Conservation (phyloP, 2,888 invertebrate genomes). For the Erebia ligea region DNA sequence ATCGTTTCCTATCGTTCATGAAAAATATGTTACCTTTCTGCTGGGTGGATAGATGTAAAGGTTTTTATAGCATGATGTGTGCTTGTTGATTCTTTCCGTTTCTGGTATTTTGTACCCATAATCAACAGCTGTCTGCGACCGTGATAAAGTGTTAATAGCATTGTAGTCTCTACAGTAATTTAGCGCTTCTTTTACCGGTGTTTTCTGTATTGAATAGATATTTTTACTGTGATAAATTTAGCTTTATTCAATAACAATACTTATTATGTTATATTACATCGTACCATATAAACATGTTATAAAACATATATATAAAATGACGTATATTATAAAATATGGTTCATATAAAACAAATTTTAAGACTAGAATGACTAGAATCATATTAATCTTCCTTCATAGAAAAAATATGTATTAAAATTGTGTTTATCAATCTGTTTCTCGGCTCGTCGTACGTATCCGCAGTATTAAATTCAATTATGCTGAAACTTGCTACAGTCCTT, state of each 20-base stretch:
- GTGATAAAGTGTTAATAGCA: slow-evolving; percentile 55
- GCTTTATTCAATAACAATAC: slow-evolving; percentile 28
- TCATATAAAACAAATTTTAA: no score
- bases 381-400: no score
- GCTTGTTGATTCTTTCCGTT: slow-evolving; percentile 62
- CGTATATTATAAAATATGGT: no score
- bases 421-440: no score
- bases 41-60: slow-evolving; percentile 61
- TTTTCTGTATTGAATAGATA: slow-evolving; percentile 48
- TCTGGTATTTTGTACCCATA: slow-evolving; percentile 60
- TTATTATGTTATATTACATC: slow-evolving; percentile 52
- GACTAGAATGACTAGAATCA: no score
- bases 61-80: slow-evolving; percentile 61
- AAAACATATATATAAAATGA: no score
- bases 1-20: neutral
- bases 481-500: no score
- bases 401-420: no score
- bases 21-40: slow-evolving; percentile 54
- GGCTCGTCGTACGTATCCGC: no score
- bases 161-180: slow-evolving; percentile 63
- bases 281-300: no score
- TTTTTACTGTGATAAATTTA: neutral
- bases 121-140: slow-evolving; percentile 59
- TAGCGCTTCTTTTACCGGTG: slow-evolving; percentile 54
- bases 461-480: no score